A percentile compares a stretch with the other conserved stretches of the same genome.
Conservation (phyloP, 30 jellyfish, hydroid and myxozoan genomes). For the Clytia hemisphaerica region DNA sequence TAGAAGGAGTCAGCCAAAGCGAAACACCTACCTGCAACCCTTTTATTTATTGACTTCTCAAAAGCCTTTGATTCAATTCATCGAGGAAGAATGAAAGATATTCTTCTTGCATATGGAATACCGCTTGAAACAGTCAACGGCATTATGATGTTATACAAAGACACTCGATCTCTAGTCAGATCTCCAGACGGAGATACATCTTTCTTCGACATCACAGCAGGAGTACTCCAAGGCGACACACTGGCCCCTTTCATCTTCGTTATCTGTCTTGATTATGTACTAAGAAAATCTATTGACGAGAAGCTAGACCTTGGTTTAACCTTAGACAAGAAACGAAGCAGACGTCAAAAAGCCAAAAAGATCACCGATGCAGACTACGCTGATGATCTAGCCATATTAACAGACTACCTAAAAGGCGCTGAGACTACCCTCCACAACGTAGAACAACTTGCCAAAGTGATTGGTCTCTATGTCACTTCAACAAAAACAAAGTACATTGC, state of each 20-base stretch:
- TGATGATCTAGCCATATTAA: slow-evolving; percentile 32
- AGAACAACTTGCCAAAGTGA: neutral
- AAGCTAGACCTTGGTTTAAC: slow-evolving; percentile 19
- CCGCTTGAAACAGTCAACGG: slow-evolving; percentile 24
- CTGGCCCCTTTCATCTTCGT: slow-evolving; percentile 31
- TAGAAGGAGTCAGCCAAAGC: slow-evolving; percentile 11
- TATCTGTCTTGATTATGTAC: slow-evolving; percentile 31
- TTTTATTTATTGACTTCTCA: slow-evolving; percentile 14
- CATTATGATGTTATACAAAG: slow-evolving; percentile 23
- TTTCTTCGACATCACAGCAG: slow-evolving; percentile 6
- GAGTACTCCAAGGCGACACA: slow-evolving; percentile 45
- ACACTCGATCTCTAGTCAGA: slow-evolving; percentile 31
- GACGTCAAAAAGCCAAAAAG: slow-evolving; percentile 31
- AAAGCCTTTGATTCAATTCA: slow-evolving; percentile 43
- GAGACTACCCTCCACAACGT: neutral
- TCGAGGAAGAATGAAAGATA: slow-evolving; percentile 16
- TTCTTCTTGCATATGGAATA: slow-evolving; percentile 34
- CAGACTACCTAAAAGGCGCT: slow-evolving; percentile 6
- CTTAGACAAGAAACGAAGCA: neutral
- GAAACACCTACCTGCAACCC: neutral
- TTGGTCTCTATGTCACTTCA: slow-evolving; percentile 14
- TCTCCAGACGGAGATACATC: slow-evolving; percentile 44
- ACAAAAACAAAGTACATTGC: slow-evolving; percentile 9
- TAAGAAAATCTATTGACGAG: slow-evolving; percentile 18
- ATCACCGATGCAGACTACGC: slow-evolving; percentile 45